Evolutionary conservation across 2,797 vertebrate species (phyloP).

Genomic region (Ispidina picta): DNA sequence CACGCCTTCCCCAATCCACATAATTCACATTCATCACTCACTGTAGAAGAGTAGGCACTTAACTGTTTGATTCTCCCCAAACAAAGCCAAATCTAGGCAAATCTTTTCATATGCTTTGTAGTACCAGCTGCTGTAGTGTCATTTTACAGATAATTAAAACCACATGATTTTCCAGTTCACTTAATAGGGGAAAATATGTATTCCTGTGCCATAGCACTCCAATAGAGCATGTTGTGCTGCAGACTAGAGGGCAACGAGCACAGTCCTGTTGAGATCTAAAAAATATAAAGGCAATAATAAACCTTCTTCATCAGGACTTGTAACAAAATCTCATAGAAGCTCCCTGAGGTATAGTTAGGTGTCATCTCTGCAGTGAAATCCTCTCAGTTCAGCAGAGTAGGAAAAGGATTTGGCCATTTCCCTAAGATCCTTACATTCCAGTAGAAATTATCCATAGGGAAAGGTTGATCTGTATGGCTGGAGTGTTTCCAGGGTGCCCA

Average conservation of each 20-base stretch:
- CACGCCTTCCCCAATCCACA: neutral
- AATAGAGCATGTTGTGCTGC: neutral
- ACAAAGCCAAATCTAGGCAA: constrained; percentile 6
- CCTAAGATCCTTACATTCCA: neutral
- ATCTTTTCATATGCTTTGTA: constrained; percentile 16
- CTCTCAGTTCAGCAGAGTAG: neutral
- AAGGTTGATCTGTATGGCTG: neutral
- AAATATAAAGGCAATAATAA: neutral
- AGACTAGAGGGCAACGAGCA: neutral
- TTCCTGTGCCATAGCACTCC: neutral
- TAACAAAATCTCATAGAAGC: neutral
- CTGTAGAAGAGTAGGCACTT: neutral
- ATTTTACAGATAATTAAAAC: constrained; percentile 40
- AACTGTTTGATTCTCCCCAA: constrained; percentile 1
- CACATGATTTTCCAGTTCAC: constrained; percentile 35
- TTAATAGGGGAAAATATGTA: neutral
- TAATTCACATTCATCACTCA: constrained; percentile 1
- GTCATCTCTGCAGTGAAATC: neutral
- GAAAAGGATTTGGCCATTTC: neutral
- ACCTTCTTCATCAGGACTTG: neutral
- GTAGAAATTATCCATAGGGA: neutral
- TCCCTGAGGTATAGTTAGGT: neutral
- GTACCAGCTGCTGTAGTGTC: constrained; percentile 7
- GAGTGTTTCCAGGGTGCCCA: neutral
- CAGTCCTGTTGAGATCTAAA: neutral